phyloP scores from a whole-genome alignment of 2,797 vertebrate species.

The Mastacembelus armatus region DNA sequence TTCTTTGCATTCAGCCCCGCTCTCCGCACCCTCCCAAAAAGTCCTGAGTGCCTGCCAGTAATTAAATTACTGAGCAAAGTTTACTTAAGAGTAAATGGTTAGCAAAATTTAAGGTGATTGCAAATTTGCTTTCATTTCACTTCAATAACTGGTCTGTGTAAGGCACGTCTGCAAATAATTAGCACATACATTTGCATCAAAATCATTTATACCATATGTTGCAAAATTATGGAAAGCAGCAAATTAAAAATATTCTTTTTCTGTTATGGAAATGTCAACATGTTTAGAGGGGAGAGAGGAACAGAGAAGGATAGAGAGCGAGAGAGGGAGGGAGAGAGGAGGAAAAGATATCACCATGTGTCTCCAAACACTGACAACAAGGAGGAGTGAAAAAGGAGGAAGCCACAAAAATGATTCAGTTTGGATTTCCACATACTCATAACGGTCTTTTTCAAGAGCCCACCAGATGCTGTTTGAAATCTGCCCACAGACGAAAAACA shows the following conservation, averaged over 20 bases:
- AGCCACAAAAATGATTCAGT: conserved; percentile 72
- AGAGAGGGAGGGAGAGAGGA: conserved; percentile 37
- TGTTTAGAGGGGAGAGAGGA: conserved; percentile 64
- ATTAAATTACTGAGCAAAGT: conserved; percentile 92
- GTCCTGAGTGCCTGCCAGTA: conserved; percentile 77
- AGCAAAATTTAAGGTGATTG: conserved; percentile 91
- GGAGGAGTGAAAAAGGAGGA: conserved; percentile 59
- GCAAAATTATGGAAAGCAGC: conserved; percentile 86
- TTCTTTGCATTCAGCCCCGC: conserved; percentile 54
- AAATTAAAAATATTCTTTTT: conserved; percentile 85
- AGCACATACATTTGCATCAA: conserved; percentile 93
- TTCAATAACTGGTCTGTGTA: conserved; percentile 87
- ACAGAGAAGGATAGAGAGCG: conserved; percentile 25
- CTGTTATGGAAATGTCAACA: conserved; percentile 87
- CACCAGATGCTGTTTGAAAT: conserved; percentile 88
- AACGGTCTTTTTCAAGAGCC: conserved; percentile 78
- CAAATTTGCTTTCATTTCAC: conserved; percentile 93
- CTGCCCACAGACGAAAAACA: conserved; percentile 81
- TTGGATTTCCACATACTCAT: conserved; percentile 81
- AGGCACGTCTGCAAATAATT: conserved; percentile 93
- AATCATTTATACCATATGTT: conserved; percentile 93
- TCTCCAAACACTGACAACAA: conserved; percentile 76
- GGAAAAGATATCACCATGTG: conserved; percentile 75
- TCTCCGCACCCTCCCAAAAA: conserved; percentile 46
- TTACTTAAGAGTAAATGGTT: conserved; percentile 89